These are phyloP conservation scores for Poecile montanus DNA, from an alignment of 2,797 vertebrate genomes.

Conservation along the genomic window DNA sequence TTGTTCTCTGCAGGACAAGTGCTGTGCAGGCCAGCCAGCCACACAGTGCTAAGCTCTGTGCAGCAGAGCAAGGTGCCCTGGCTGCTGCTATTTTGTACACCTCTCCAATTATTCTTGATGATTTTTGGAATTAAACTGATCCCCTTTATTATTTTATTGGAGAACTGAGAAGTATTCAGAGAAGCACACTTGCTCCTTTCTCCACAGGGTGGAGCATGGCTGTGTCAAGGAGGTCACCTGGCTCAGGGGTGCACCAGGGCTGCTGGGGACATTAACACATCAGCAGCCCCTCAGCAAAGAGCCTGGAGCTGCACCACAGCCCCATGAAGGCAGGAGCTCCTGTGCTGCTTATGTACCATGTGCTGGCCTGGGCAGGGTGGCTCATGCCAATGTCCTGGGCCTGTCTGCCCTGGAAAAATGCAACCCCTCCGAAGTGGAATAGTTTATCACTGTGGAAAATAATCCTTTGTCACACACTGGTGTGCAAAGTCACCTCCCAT, in stretches of 20 bases:
- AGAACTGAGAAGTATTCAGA: not conserved
- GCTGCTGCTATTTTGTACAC: not conserved
- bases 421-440: not conserved
- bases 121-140: not conserved
- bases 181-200: not conserved
- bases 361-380: not conserved
- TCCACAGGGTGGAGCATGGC: not conserved
- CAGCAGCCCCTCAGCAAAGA: not conserved
- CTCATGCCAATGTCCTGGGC: not conserved
- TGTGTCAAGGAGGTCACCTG: not conserved
- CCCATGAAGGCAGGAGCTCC: rapidly evolving
- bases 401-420: not conserved
- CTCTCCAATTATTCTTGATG: not conserved
- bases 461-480: not conserved
- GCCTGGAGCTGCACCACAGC: not conserved
- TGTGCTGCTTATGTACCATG: rapidly evolving
- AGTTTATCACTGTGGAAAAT: not conserved
- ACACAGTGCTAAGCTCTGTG: not conserved
- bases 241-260: not conserved
- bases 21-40: not conserved
- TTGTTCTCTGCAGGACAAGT: rapidly evolving
- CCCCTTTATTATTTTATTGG: not conserved
- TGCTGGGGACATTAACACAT: not conserved
- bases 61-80: not conserved
- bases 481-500: not conserved